A percentile compares a stretch with the other conserved stretches of the same genome.
These are phyloP conservation scores for Centruroides sculpturatus DNA, from an alignment of 1,140 invertebrate genomes.

Conservation along the genomic window DNA sequence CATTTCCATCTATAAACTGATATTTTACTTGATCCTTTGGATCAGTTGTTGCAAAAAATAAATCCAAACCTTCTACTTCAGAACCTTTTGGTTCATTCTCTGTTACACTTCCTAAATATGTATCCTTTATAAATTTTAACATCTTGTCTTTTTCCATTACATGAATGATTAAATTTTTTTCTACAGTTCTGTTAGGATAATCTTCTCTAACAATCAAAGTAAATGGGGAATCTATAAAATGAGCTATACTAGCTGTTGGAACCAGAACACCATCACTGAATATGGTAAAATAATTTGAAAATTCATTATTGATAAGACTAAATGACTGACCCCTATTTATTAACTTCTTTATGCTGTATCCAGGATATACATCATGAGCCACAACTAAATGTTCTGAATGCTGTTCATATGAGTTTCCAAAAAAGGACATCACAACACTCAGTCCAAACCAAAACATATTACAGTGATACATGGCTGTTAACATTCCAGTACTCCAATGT, in stretches of 20 bases:
- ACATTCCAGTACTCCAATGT: too few relatives aligned
- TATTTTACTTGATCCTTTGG: constrained; percentile 48
- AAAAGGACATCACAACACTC: too few relatives aligned
- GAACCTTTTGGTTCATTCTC: constrained; percentile 59
- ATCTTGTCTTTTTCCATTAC: constrained; percentile 64
- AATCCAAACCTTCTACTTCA: constrained; percentile 43
- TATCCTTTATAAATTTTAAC: constrained; percentile 53
- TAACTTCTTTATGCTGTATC: constrained; percentile 65
- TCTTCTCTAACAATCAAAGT: constrained; percentile 66
- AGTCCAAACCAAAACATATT: too few relatives aligned
- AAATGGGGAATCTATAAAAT: constrained; percentile 60
- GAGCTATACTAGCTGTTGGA: constrained; percentile 66
- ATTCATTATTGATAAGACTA: constrained; percentile 4
- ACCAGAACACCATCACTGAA: constrained; percentile 76
- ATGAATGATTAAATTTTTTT: constrained; percentile 61
- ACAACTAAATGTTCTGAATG: constrained; percentile 20
- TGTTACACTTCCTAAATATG: constrained; percentile 45
- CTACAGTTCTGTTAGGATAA: constrained; percentile 54
- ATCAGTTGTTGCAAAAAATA: constrained; percentile 35
- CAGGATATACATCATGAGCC: constrained; percentile 63
- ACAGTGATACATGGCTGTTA: too few relatives aligned
- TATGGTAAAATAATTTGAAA: constrained; percentile 47
- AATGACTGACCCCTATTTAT: constrained; percentile 28
- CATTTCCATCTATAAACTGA: constrained; percentile 49
- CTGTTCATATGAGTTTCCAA: too few relatives aligned